Evolutionary conservation across 2,888 invertebrate species (phyloP).

Genomic region (Cerastis rubricosa): DNA sequence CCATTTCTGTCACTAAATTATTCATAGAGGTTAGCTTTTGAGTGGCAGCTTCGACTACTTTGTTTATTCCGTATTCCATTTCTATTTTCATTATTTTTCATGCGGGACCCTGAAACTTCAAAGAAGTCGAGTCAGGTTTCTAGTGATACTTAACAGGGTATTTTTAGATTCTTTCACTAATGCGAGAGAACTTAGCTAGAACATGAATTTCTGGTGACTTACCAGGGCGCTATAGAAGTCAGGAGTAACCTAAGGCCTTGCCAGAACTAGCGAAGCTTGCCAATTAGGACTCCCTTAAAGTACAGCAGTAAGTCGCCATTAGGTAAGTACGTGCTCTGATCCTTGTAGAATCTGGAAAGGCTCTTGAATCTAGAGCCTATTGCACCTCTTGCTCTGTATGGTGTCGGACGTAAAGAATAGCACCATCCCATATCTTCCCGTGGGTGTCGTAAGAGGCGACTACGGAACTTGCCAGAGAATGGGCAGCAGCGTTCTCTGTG

Average conservation of each 20-base stretch:
- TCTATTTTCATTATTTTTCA: conserved; percentile 10
- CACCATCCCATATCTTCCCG: too few species aligned
- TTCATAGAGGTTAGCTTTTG: conserved; percentile 21
- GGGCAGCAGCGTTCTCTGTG: too few species aligned
- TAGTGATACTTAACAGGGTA: neutral
- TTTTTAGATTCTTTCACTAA: neutral
- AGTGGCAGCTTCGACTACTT: conserved; percentile 18
- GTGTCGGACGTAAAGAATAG: too few species aligned
- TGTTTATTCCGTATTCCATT: conserved; percentile 2
- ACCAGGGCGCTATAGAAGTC: too few species aligned
- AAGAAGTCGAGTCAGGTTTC: neutral
- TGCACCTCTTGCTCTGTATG: neutral
- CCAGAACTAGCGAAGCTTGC: neutral
- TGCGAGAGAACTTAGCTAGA: neutral
- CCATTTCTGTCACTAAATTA: conserved; percentile 21
- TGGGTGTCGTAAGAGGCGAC: too few species aligned
- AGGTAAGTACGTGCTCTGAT: neutral
- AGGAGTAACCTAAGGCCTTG: neutral
- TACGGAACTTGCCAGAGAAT: too few species aligned
- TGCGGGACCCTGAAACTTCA: conserved; percentile 20
- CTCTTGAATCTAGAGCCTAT: too few species aligned
- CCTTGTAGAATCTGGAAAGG: neutral
- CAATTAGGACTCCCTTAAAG: neutral
- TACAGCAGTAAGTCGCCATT: neutral
- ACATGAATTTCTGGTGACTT: neutral